These are phyloP conservation scores for Cyanistes caeruleus DNA, from an alignment of 2,113 vertebrate species.

Conservation along the genomic window DNA sequence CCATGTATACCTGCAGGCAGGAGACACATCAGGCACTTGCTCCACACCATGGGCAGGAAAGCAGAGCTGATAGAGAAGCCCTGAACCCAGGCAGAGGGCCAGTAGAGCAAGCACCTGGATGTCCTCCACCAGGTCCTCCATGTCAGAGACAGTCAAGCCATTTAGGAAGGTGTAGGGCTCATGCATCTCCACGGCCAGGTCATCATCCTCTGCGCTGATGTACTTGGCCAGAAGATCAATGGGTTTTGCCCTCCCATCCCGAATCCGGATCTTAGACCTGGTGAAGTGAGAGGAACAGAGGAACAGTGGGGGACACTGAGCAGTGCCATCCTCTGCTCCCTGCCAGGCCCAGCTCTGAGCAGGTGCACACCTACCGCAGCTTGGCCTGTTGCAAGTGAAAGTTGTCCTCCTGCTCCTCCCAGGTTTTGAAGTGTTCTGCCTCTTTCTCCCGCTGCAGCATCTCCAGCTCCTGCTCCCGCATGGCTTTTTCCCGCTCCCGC, in stretches of 20 bases:
- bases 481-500: slow-evolving; percentile 93
- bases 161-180: slow-evolving; percentile 97
- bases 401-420: slow-evolving; percentile 98
- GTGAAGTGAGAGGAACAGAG: background rate
- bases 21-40: background rate
- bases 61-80: background rate
- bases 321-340: background rate
- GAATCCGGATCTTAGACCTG: slow-evolving; percentile 96
- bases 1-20: slow-evolving; percentile 91
- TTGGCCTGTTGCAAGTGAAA: slow-evolving; percentile 98
- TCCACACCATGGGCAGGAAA: fast-evolving
- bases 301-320: background rate
- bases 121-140: slow-evolving; percentile 97
- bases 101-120: slow-evolving; percentile 83
- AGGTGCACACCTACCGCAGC: slow-evolving; percentile 76
- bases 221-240: slow-evolving; percentile 97
- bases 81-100: background rate
- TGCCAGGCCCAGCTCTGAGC: fast-evolving
- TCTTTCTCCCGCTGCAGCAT: slow-evolving; percentile 98
- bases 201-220: slow-evolving; percentile 94
- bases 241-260: slow-evolving; percentile 92
- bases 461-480: slow-evolving; percentile 96
- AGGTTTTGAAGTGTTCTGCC: slow-evolving; percentile 97
- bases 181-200: slow-evolving; percentile 96
- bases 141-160: slow-evolving; percentile 91